Base-by-base conservation (phyloP, 2,113 vertebrate species). In the Ochotona curzoniae region DNA sequence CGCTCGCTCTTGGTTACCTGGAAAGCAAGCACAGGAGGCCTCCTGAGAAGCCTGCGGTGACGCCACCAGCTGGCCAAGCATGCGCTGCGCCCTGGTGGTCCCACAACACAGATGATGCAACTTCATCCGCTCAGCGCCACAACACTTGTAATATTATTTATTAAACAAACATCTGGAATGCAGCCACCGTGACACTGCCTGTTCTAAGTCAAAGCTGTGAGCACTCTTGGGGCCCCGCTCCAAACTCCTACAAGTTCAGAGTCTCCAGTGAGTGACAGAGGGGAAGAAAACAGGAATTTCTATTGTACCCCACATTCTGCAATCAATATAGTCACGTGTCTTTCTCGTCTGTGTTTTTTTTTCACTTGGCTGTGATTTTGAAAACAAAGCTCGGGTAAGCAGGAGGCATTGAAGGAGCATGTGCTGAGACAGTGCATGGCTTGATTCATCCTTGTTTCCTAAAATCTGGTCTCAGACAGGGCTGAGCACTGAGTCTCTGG, bases 1-100 rank as follows among this genome's bases (percentile, higher is more conserved):
- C 99, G 98, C 93, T 99, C 99, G 0, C 93, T 98, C 97, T 99
- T 99, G 47, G 99, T 99, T 71, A 99, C 98, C 99, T 99, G 97
- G 7, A 96, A 95, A 60, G 67, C 21, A 88, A 95, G 93, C 83
- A 73, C 1, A 66, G 51, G 63, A 44, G 7, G 30, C n/a, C 8
- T 94, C n/a, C 8, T 94, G 38, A 94, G 80, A 76, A 14, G 64
- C 5, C 20, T 10, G 20, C 3, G 57, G 13, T 23, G 75, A 25
- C 1, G 5, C 66, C 13, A 8, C 25, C 61, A 38, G 32, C 10
- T 18, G 49, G 44, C 67, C 26, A 4, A 35, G 76, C n/a, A 76
- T 7, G 20, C 71, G 71, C 6, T 8, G 47, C 13, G 26, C n/a
- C 28, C 71, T 28, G 63, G 15, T 9, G 11, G 11, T 26, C 35